Evolutionary conservation across 1,140 invertebrate species (phyloP), one percentile per base, ranked within the genome.

Genomic region (Eumeta japonica): DNA sequence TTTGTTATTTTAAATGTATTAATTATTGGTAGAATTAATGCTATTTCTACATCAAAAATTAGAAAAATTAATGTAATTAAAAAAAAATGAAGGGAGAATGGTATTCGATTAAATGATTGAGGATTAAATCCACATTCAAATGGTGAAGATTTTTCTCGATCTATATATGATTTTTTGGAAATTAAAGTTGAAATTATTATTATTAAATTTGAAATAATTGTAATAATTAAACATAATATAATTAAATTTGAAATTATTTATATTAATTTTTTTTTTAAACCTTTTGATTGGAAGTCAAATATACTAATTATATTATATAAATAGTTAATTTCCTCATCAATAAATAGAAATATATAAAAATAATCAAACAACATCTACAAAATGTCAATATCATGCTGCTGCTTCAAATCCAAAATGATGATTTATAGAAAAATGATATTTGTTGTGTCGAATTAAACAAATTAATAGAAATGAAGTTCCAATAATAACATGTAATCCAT

Each of bases 281-380:
- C 67, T 79, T 78, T 78, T 82, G 70, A 81, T 82, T 83, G 80
- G 79, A 83, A 84, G 57, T 83, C 71, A 84, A 77, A 75, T 81
- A 79, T 85, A 83, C 75, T 80, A 57, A 58, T 64, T 82, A 83
- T 82, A 81, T 65, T 83, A 81, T 80, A 79, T 77, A 79, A 78
- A 78, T 82, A 70, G 50, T 41, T 66, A 62, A 67, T 60, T 75
- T 51, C 76, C 75, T 81, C 81, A 86, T 81, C 81, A 85, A 52
- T 85, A 86, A 61, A 85, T 76, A 37, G 75, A 79, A 43, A 84
- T 68, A 76, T 81, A 86, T 45, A 86, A 52, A 51, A 86, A 85
- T 77, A 87, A 65, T 81, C 83, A 87, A 9, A 87, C 77, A 50
- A 86, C 78, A 79, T 87, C 83, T 35, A 87, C 80, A 78, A 87